Conservation (phyloP, 2,888 invertebrate species). For the Drosophila emarginata region DNA sequence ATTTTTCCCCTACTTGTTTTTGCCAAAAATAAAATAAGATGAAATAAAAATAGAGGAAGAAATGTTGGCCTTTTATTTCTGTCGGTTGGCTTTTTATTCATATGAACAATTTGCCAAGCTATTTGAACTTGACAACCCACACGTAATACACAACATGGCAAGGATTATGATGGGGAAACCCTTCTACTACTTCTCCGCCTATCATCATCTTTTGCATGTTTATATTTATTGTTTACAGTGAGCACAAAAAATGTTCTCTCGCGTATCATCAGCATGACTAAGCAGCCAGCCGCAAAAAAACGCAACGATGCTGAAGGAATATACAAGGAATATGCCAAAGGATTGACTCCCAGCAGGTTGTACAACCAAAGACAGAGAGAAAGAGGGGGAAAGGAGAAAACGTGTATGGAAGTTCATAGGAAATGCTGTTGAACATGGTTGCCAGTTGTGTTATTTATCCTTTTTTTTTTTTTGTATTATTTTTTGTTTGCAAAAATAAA, state of each 20-base stretch:
- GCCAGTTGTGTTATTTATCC: constrained; percentile 52
- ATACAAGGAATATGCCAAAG: constrained; percentile 51
- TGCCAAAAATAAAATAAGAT: neutral
- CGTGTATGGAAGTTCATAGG: constrained; percentile 19
- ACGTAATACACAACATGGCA: constrained; percentile 27
- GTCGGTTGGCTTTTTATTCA: constrained; percentile 17
- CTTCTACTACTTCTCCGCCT: neutral
- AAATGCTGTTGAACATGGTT: constrained; percentile 47
- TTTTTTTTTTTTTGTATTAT: constrained; percentile 24
- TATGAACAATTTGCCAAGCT: constrained; percentile 36
- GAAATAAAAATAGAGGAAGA: neutral
- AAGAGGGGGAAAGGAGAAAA: constrained; percentile 15
- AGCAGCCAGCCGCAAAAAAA: constrained; percentile 43
- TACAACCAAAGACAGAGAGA: constrained; percentile 2
- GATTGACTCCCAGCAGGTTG: constrained; percentile 22
- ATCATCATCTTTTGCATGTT: constrained; percentile 27
- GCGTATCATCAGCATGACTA: constrained; percentile 64
- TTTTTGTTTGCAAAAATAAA: constrained; percentile 51
- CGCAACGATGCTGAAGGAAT: constrained; percentile 61
- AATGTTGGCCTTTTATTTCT: constrained; percentile 28
- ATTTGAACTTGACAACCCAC: constrained; percentile 49
- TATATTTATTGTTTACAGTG: constrained; percentile 63
- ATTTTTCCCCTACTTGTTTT: no score
- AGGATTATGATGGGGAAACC: constrained; percentile 35
- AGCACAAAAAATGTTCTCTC: constrained; percentile 35